phyloP scores from a whole-genome alignment of 2,888 invertebrate species.

The Apotomis turbidana region DNA sequence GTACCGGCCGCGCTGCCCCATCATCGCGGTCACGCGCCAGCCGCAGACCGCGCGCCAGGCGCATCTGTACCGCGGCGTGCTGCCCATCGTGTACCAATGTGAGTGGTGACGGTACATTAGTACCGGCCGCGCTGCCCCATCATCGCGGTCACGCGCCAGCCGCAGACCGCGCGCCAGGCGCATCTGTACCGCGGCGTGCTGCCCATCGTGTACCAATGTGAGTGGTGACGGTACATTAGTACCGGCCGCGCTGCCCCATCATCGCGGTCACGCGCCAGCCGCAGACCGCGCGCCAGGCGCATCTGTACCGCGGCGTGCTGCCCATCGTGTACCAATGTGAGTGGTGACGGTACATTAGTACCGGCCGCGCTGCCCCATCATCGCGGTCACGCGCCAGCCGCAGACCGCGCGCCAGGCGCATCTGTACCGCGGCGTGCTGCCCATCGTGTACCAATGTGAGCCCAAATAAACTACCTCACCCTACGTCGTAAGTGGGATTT shows the following conservation, averaged over 20 bases:
- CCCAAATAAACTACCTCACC: too few species aligned
- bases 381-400: not conserved
- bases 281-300: too few species aligned
- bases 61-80: too few species aligned
- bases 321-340: not conserved
- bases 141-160: constrained; percentile 88
- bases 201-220: constrained; percentile 79
- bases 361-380: constrained; percentile 40
- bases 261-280: too few species aligned
- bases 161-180: constrained; percentile 91
- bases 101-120: too few species aligned
- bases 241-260: constrained; percentile 40
- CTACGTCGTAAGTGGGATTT: too few species aligned
- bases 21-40: too few species aligned
- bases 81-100: too few species aligned
- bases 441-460: not conserved
- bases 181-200: constrained; percentile 93
- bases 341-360: not conserved
- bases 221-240: too few species aligned
- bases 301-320: too few species aligned
- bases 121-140: constrained; percentile 45
- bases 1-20: constrained; percentile 50
- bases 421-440: not conserved
- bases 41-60: too few species aligned
- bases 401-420: too few species aligned